Evolutionary conservation across 2,797 vertebrate species (phyloP), one percentile per base, ranked within the genome.

Genomic region (Danio tinwini): DNA sequence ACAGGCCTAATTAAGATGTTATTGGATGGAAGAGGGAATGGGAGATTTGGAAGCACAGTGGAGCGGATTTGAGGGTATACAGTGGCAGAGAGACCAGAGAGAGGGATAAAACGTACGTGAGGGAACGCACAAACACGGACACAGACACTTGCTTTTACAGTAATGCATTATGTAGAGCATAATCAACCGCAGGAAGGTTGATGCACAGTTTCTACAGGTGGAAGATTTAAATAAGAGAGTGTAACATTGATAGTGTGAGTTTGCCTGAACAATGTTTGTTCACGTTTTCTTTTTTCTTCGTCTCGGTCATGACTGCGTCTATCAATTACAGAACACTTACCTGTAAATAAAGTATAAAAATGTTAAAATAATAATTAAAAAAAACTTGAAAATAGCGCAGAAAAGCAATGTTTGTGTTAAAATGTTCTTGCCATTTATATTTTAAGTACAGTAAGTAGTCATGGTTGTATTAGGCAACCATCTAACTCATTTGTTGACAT

Each of bases 181-280:
- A 91, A 88, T 91, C 92, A 91, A 92, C 92, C 94, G 83, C 90
- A 92, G 90, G 91, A 89, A 91, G 87, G 86, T 90, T 87, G 93
- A 89, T 88, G 86, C 89, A 89, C 81, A 92, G 88, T 93, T 94
- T 90, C 88, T 90, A 87, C 86, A 87, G 91, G 90, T 88, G 88
- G 89, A 90, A 89, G 94, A 93, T 94, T 93, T 94, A 92, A 91
- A 92, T 92, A 89, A 93, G 90, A 85, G 87, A 88, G 88, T n/a
- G n/a, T n/a, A n/a, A n/a, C 92, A 91, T 92, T 77, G 68, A 79
- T 19, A 77, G 11, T 68, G 63, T 65, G 63, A 63, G 62, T 69
- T 65, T 76, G 47, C 53, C 39, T 59, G 70, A n/a, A n/a, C 74
- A 71, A 29, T 70, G 65, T 73, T 55, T n/a, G 6, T 71, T 44